Conservation (phyloP, 2,888 invertebrate genomes). For the Alsophila aescularia region DNA sequence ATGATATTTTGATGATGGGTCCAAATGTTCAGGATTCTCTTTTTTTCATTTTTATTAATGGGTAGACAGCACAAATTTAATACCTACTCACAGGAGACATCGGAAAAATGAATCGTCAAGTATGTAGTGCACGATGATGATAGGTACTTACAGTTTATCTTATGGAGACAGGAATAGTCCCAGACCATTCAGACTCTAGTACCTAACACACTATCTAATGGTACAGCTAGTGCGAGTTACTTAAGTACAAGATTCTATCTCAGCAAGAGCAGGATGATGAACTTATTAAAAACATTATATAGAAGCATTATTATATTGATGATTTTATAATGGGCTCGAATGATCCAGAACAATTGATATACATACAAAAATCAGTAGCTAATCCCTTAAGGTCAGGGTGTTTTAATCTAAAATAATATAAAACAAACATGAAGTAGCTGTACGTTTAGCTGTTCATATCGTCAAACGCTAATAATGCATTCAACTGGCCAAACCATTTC, state of each 20-base stretch:
- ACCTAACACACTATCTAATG: slow-evolving; percentile 26
- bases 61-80: slow-evolving; percentile 38
- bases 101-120: slow-evolving; percentile 39
- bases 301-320: slow-evolving; percentile 39
- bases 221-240: slow-evolving; percentile 33
- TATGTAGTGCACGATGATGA: not conserved
- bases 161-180: too few species aligned
- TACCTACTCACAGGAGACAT: too few species aligned
- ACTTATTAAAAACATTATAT: slow-evolving; percentile 31
- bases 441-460: not conserved
- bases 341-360: slow-evolving; percentile 14
- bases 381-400: slow-evolving; percentile 15
- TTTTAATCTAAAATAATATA: slow-evolving; percentile 34
- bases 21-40: too few species aligned
- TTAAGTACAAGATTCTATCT: slow-evolving; percentile 32
- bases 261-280: slow-evolving; percentile 26
- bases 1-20: too few species aligned
- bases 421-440: too few species aligned
- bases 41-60: too few species aligned
- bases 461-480: not conserved
- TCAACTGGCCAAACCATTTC: too few species aligned
- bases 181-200: not conserved
- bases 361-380: slow-evolving; percentile 10
- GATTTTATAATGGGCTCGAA: slow-evolving; percentile 32
- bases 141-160: too few species aligned